These are phyloP conservation scores for Argyra leucocephala DNA, from an alignment of 2,888 invertebrate genomes.

Conservation along the genomic window DNA sequence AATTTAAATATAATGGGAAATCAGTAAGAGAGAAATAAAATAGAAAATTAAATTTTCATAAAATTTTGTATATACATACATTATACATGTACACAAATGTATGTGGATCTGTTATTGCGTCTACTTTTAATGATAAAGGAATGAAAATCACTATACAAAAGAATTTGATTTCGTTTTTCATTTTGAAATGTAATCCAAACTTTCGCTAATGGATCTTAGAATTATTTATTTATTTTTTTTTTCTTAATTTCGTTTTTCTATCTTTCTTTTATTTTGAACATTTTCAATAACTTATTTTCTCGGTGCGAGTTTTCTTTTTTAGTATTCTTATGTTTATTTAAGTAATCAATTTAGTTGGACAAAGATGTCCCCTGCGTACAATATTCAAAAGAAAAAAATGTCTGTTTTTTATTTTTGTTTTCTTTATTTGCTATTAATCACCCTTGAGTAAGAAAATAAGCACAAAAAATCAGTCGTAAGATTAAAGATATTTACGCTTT, in stretches of 20 bases:
- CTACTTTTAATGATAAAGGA: no score
- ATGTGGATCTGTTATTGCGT: no score
- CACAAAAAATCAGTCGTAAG: no score
- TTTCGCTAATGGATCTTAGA: not conserved
- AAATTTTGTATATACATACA: not conserved
- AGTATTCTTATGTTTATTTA: not conserved
- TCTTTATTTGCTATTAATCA: not conserved
- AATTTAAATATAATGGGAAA: no score
- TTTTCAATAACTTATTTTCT: not conserved
- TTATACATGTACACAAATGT: no score
- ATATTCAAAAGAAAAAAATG: not conserved
- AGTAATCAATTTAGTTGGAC: not conserved
- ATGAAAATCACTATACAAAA: not conserved
- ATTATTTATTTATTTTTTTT: not conserved
- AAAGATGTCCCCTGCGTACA: not conserved
- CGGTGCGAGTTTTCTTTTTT: not conserved
- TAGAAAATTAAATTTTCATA: no score
- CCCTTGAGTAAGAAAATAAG: not conserved
- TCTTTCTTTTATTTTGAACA: not conserved
- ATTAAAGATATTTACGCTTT: no score
- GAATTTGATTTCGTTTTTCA: constrained; percentile 1
- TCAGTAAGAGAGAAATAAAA: no score
- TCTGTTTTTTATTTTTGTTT: not conserved
- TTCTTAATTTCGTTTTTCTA: not conserved
- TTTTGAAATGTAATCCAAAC: not conserved